These are phyloP conservation scores for Neoniphon sammara DNA, from an alignment of 2,797 vertebrate genomes.

Conservation along the genomic window DNA sequence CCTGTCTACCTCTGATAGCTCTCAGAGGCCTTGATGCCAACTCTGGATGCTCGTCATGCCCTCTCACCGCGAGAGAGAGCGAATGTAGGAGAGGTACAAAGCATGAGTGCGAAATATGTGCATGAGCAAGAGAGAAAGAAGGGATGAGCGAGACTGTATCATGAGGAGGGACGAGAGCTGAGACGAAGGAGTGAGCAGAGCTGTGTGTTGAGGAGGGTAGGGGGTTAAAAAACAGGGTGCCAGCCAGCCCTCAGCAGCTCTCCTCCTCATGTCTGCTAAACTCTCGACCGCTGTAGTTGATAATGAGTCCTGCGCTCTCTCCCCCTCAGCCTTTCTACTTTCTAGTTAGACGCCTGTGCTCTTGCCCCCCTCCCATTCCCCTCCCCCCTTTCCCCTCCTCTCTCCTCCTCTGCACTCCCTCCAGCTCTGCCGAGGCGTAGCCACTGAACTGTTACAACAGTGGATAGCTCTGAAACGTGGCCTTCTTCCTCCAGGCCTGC, in stretches of 20 bases:
- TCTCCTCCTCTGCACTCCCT: constrained; percentile 39
- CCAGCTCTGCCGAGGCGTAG: constrained; percentile 45
- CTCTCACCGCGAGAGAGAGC: constrained; percentile 15
- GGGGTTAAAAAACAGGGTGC: neutral
- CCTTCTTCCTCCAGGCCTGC: constrained; percentile 42
- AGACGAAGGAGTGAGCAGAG: neutral
- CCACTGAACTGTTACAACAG: constrained; percentile 66
- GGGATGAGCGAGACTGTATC: neutral
- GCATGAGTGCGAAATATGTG: constrained; percentile 20
- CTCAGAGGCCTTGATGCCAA: constrained; percentile 44
- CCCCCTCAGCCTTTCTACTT: constrained; percentile 62
- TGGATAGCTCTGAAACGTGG: constrained; percentile 53
- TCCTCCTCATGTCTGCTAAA: constrained; percentile 60
- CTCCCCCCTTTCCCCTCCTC: neutral
- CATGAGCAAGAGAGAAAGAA: constrained; percentile 9
- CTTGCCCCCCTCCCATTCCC: neutral
- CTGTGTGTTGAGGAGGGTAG: too few species aligned
- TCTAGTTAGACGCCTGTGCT: constrained; percentile 30
- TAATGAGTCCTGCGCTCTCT: constrained; percentile 69
- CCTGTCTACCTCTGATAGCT: constrained; percentile 53
- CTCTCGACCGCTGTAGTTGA: constrained; percentile 63
- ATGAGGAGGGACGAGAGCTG: neutral
- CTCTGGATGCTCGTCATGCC: constrained; percentile 34
- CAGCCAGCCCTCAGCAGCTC: constrained; percentile 48
- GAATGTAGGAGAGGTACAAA: constrained; percentile 17